phyloP scores from a whole-genome alignment of 1,140 invertebrate genomes.

The Frieseomelitta varia region DNA sequence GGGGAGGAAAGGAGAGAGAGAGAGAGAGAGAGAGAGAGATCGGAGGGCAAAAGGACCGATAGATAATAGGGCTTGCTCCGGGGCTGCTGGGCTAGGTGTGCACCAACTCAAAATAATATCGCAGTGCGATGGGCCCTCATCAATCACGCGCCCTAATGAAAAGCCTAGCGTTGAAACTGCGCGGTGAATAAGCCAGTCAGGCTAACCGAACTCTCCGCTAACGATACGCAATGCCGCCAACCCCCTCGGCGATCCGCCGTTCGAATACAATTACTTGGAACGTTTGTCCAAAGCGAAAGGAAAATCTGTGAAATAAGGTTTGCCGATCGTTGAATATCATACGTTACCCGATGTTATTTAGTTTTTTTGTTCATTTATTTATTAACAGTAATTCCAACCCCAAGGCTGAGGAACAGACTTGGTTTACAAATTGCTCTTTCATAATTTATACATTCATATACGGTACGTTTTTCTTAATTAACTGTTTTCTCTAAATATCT shows the following conservation, averaged over 20 bases:
- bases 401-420: too few species aligned
- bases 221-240: slow-evolving; percentile 3
- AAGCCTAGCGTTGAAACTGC: slow-evolving; percentile 58
- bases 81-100: slow-evolving; percentile 38
- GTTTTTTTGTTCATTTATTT: too few species aligned
- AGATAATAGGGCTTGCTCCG: slow-evolving; percentile 61
- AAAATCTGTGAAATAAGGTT: background rate
- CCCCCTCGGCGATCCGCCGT: background rate
- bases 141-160: slow-evolving; percentile 67
- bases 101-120: slow-evolving; percentile 68
- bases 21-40: background rate
- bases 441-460: too few species aligned
- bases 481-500: too few species aligned
- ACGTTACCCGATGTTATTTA: background rate
- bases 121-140: slow-evolving; percentile 58
- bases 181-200: slow-evolving; percentile 41
- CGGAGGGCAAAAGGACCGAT: slow-evolving; percentile 55
- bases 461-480: too few species aligned
- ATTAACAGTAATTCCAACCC: too few species aligned
- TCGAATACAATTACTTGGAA: background rate
- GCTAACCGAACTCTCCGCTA: slow-evolving; percentile 14
- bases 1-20: too few species aligned
- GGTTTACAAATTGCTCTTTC: too few species aligned
- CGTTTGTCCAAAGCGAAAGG: too few species aligned
- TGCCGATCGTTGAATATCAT: background rate